Conservation (phyloP, 2,113 vertebrate species). For the Poeciliopsis turrubarensis region DNA sequence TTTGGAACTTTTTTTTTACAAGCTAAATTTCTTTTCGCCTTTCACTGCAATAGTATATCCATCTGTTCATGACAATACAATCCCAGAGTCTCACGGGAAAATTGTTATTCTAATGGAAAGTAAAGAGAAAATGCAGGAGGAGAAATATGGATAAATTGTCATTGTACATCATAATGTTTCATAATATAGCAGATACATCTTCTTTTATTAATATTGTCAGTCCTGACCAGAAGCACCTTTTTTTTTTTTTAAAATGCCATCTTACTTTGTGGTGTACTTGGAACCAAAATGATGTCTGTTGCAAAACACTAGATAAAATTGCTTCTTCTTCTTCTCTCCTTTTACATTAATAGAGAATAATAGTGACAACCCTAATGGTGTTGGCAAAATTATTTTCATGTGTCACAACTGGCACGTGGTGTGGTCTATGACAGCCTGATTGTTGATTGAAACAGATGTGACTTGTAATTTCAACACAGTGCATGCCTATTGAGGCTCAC, state of each 20-base stretch:
- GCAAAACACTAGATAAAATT: neutral
- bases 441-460: constrained; percentile 22
- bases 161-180: neutral
- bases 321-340: neutral
- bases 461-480: constrained; percentile 3
- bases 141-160: neutral
- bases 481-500: constrained; percentile 1
- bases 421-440: neutral
- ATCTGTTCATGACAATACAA: too few species aligned
- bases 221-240: neutral
- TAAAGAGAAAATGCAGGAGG: neutral
- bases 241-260: too few species aligned
- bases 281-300: too few species aligned
- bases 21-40: too few species aligned
- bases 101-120: neutral
- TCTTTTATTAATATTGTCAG: neutral
- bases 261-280: too few species aligned
- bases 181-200: neutral
- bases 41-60: too few species aligned
- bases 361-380: neutral
- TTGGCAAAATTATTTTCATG: constrained; percentile 14
- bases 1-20: too few species aligned
- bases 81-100: neutral
- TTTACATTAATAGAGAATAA: neutral
- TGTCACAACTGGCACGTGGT: constrained; percentile 21